A percentile compares a stretch with the other conserved stretches of the same genome.
Conservation (phyloP, 2,113 vertebrate species). For the Callospermophilus lateralis region DNA sequence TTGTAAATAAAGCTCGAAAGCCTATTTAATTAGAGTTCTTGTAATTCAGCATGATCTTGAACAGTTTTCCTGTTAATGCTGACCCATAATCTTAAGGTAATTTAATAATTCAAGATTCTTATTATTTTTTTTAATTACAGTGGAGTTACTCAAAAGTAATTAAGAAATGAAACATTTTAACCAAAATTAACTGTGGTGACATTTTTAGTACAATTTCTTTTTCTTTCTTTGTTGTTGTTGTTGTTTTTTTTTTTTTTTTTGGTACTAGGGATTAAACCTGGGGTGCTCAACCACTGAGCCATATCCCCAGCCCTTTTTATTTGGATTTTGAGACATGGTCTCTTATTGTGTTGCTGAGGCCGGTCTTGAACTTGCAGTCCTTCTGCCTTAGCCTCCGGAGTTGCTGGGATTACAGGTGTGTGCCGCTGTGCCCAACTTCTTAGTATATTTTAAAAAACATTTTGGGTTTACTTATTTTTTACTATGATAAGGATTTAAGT, state of each 20-base stretch:
- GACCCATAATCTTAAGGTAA: constrained; percentile 80
- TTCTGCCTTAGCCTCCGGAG: too few species aligned
- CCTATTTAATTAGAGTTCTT: constrained; percentile 55
- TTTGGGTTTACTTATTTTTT: constrained; percentile 71
- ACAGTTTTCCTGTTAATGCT: constrained; percentile 61
- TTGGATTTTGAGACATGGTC: too few species aligned
- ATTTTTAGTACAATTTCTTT: not conserved
- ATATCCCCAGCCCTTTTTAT: too few species aligned
- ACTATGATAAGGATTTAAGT: constrained; percentile 60
- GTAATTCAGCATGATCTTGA: constrained; percentile 37
- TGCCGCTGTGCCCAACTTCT: not conserved
- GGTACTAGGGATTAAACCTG: too few species aligned
- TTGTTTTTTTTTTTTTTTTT: not conserved
- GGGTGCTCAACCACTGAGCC: too few species aligned
- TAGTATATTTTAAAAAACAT: constrained; percentile 56
- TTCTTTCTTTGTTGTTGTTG: too few species aligned
- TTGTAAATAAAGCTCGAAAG: constrained; percentile 53
- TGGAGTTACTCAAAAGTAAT: constrained; percentile 75
- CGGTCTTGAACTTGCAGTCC: too few species aligned
- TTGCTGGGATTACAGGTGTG: too few species aligned
- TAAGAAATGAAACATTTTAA: constrained; percentile 73
- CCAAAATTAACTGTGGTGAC: constrained; percentile 43
- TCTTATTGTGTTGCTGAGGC: too few species aligned
- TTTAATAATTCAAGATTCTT: constrained; percentile 74
- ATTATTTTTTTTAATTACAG: constrained; percentile 65